These are phyloP conservation scores for Condylostylus longicornis DNA, from an alignment of 1,140 invertebrate genomes.

Conservation along the genomic window DNA sequence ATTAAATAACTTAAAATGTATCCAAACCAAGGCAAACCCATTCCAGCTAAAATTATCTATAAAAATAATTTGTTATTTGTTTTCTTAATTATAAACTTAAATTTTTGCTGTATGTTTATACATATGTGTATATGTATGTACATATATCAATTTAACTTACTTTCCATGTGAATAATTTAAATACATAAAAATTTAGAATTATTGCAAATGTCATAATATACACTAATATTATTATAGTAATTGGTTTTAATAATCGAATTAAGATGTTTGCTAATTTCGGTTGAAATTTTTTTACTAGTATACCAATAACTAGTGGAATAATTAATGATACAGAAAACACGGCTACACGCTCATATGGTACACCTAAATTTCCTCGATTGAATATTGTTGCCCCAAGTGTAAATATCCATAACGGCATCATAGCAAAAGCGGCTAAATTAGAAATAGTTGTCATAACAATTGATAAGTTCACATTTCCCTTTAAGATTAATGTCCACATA, in stretches of 20 bases:
- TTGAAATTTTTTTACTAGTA: conserved; percentile 49
- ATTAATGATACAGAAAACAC: conserved; percentile 60
- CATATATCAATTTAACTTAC: conserved; percentile 34
- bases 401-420: conserved; percentile 88
- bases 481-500: conserved; percentile 77
- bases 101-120: too few species aligned
- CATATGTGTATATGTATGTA: neutral
- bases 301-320: conserved; percentile 64
- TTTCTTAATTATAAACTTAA: too few species aligned
- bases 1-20: conserved; percentile 55
- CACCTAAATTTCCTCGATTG: conserved; percentile 44
- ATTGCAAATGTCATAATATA: conserved; percentile 83
- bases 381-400: conserved; percentile 67
- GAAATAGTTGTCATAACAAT: conserved; percentile 82
- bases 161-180: conserved; percentile 74
- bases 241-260: conserved; percentile 65
- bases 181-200: conserved; percentile 77
- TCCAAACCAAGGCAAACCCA: conserved; percentile 72
- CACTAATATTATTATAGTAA: conserved; percentile 63
- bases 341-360: conserved; percentile 68
- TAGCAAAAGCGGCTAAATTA: conserved; percentile 66
- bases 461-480: conserved; percentile 74
- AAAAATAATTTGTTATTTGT: conserved; percentile 4
- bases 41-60: conserved; percentile 63
- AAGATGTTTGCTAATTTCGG: conserved; percentile 51